A percentile compares a stretch with the other conserved stretches of the same genome.
phyloP scores from a whole-genome alignment of 2,888 invertebrate species.

The Portevinia maculata region DNA sequence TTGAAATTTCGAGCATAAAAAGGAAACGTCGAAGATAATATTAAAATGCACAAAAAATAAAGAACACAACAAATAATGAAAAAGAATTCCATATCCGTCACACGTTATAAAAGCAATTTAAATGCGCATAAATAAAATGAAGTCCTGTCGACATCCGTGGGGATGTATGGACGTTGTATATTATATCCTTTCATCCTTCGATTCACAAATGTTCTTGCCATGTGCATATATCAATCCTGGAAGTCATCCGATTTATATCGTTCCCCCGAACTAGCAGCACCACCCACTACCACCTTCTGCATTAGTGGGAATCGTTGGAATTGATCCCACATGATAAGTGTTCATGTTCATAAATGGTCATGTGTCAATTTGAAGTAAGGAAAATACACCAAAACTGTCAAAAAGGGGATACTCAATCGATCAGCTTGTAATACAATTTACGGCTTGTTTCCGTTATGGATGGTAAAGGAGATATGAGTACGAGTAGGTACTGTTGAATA shows the following conservation, averaged over 20 bases:
- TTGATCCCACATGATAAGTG: constrained; percentile 48
- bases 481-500: neutral
- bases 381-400: constrained; percentile 62
- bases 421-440: constrained; percentile 61
- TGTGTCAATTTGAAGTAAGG: constrained; percentile 39
- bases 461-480: too few relatives aligned
- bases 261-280: neutral
- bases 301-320: constrained; percentile 58
- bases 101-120: constrained; percentile 58
- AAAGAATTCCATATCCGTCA: constrained; percentile 55
- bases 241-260: constrained; percentile 48
- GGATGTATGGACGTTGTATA: constrained; percentile 10
- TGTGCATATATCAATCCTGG: constrained; percentile 40
- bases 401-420: constrained; percentile 52
- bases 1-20: constrained; percentile 42
- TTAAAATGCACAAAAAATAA: constrained; percentile 5
- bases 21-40: constrained; percentile 26
- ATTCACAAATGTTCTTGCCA: constrained; percentile 47
- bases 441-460: constrained; percentile 39
- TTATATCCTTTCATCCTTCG: constrained; percentile 36
- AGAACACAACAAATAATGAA: constrained; percentile 11
- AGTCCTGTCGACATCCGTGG: constrained; percentile 55
- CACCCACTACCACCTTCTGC: neutral
- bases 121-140: constrained; percentile 67
- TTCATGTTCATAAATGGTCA: constrained; percentile 6